phyloP scores from a whole-genome alignment of 2,113 vertebrate species.

The Carassius carassius region DNA sequence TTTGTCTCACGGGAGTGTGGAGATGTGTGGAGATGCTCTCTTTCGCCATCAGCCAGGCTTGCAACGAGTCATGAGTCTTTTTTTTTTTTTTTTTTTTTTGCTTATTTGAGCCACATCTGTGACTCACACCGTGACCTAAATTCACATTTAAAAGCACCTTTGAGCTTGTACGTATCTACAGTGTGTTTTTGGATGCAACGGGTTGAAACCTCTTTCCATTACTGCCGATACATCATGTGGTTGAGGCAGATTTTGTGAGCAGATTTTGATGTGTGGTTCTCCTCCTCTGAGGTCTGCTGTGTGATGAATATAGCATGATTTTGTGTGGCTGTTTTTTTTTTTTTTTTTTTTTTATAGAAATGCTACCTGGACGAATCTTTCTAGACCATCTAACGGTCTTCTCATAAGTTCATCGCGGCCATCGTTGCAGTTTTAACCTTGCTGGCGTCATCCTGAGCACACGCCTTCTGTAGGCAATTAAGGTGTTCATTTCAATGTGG shows the following conservation, averaged over 20 bases:
- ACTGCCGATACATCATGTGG: neutral
- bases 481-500: slow-evolving; percentile 33
- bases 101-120: slow-evolving; percentile 18
- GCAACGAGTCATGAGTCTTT: slow-evolving; percentile 24
- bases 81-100: slow-evolving; percentile 1
- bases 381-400: neutral
- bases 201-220: neutral
- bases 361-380: neutral
- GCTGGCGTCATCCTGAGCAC: neutral
- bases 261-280: neutral
- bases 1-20: slow-evolving; percentile 42
- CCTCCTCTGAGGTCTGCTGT: neutral
- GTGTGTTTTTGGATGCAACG: neutral
- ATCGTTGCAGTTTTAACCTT: slow-evolving; percentile 1
- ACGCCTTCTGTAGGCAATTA: slow-evolving; percentile 31
- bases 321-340: slow-evolving; percentile 15
- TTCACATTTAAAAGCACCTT: slow-evolving; percentile 35
- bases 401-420: neutral
- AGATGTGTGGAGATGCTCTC: slow-evolving; percentile 15
- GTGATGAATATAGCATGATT: slow-evolving; percentile 28
- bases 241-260: slow-evolving; percentile 4
- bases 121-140: slow-evolving; percentile 39
- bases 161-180: neutral
- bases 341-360: slow-evolving; percentile 23
- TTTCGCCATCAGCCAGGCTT: slow-evolving; percentile 11